Evolutionary conservation across 2,888 invertebrate species (phyloP).

Genomic region (Busseola fusca): DNA sequence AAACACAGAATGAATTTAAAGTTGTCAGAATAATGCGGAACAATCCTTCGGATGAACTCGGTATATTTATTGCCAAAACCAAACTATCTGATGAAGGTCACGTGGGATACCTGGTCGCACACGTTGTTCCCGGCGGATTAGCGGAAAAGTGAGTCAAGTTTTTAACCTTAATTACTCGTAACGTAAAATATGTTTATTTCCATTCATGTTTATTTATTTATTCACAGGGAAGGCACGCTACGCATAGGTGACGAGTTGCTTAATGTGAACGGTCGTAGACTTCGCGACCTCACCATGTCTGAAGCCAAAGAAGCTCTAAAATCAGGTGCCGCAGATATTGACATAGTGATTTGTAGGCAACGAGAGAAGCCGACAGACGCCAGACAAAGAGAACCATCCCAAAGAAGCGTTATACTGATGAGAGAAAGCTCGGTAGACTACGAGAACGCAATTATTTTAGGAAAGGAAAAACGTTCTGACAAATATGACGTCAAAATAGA

Average conservation of each 20-base stretch:
- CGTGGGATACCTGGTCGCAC: conserved; percentile 91
- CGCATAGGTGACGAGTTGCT: conserved; percentile 92
- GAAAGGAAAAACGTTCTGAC: conserved; percentile 85
- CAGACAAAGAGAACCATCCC: conserved; percentile 72
- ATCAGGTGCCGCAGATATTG: conserved; percentile 90
- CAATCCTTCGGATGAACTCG: conserved; percentile 90
- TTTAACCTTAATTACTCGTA: conserved; percentile 15
- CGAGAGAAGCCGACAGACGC: conserved; percentile 73
- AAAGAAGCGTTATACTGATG: conserved; percentile 79
- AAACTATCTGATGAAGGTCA: conserved; percentile 89
- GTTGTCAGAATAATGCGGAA: conserved; percentile 89
- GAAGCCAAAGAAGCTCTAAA: conserved; percentile 91
- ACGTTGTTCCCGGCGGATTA: conserved; percentile 91
- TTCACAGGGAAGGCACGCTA: conserved; percentile 90
- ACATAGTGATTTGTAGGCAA: conserved; percentile 90
- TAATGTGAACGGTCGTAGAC: conserved; percentile 91
- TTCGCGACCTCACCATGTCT: conserved; percentile 91
- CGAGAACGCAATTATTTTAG: conserved; percentile 90
- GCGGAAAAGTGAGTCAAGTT: conserved; percentile 89
- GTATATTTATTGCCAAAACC: conserved; percentile 92
- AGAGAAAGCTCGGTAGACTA: conserved; percentile 92
- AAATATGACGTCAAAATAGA: conserved; percentile 91
- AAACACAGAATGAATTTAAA: conserved; percentile 78
- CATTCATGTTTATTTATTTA: conserved; percentile 30
- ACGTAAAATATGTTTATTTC: conserved; percentile 22